Evolutionary conservation across 1,140 invertebrate species (phyloP).

Genomic region (Lordiphosa stackelbergi): DNA sequence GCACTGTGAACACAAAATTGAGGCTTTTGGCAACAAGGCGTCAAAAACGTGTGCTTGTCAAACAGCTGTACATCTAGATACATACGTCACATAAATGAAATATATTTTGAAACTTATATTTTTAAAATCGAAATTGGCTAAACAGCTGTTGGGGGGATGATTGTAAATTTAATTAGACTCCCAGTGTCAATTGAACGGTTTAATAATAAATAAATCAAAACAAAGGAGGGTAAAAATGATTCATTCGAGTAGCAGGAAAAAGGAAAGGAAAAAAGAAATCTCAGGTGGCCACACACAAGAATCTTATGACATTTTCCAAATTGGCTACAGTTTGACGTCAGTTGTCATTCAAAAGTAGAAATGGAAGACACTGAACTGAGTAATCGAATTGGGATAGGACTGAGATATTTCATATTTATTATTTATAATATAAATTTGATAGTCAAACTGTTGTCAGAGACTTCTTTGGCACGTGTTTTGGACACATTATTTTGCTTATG

Average conservation of each 20-base stretch:
- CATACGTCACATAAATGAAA: conserved; percentile 7
- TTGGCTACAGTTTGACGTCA: conserved; percentile 7
- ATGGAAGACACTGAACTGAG: neutral
- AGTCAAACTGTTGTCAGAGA: too few species aligned
- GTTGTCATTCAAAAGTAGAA: neutral
- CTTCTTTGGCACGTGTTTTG: too few species aligned
- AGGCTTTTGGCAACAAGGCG: conserved; percentile 24
- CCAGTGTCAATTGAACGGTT: conserved; percentile 47
- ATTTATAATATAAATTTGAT: too few species aligned
- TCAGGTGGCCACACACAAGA: conserved; percentile 21
- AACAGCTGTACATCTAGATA: neutral
- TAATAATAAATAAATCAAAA: too few species aligned
- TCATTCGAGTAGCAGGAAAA: conserved; percentile 7
- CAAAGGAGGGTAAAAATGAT: too few species aligned
- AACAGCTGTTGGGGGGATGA: too few species aligned
- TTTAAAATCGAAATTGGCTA: too few species aligned
- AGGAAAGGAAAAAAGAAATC: conserved; percentile 4
- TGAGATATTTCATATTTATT: too few species aligned
- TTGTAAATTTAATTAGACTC: conserved; percentile 43
- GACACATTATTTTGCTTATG: too few species aligned
- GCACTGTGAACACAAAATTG: conserved; percentile 9
- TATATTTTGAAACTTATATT: too few species aligned
- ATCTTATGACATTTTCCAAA: conserved; percentile 10
- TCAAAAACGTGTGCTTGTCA: conserved; percentile 21
- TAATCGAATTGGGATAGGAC: neutral